A percentile compares a stretch with the other conserved stretches of the same genome.
Evolutionary conservation across 2,797 vertebrate species (phyloP).

Genomic region (Sebastes flavidus): DNA sequence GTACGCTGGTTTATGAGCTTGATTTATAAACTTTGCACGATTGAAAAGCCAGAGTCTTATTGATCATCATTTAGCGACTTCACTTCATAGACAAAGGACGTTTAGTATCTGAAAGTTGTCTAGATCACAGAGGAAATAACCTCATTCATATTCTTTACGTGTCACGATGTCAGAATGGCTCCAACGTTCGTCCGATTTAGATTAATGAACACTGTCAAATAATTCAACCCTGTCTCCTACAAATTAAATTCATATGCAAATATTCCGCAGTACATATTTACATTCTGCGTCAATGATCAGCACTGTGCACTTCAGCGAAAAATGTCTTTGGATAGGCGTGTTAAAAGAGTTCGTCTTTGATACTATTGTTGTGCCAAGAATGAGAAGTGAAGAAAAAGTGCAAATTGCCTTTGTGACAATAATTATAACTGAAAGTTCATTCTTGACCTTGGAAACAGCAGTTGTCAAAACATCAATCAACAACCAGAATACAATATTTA

Average conservation of each 20-base stretch:
- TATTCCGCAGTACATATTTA: constrained; percentile 7
- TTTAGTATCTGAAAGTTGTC: not conserved
- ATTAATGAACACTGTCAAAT: constrained; percentile 34
- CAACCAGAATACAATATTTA: not conserved
- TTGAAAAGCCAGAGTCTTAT: not conserved
- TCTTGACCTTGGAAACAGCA: not conserved
- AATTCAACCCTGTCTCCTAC: constrained; percentile 17
- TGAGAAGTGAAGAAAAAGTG: not conserved
- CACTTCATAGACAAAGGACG: not conserved
- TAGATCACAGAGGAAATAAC: not conserved
- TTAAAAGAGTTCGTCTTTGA: not conserved
- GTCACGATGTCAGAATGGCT: constrained; percentile 5
- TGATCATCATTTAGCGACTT: not conserved
- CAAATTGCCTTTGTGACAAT: not conserved
- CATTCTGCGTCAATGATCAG: constrained; percentile 8
- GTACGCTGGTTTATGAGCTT: not conserved
- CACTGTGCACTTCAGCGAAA: not conserved
- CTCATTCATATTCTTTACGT: constrained; percentile 20
- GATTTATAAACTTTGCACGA: not conserved
- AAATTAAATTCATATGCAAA: constrained; percentile 41
- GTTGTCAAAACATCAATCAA: not conserved
- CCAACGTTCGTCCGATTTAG: not conserved
- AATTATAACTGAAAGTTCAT: not conserved
- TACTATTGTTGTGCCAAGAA: not conserved
- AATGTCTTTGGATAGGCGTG: not conserved